Conservation (phyloP, 2,797 vertebrate species). For the Tokudaia tokunoshimensis region DNA sequence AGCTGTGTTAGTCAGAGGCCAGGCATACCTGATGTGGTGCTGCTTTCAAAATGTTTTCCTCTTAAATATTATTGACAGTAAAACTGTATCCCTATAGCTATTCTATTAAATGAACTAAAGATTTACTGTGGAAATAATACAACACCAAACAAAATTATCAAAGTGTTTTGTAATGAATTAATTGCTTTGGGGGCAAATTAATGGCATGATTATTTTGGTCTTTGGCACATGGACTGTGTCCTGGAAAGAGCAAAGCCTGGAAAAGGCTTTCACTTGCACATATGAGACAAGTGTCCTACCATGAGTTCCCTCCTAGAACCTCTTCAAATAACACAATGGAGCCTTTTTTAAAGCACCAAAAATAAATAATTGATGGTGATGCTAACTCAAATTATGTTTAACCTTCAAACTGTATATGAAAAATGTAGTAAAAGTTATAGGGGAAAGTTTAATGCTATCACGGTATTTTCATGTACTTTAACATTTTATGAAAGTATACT, state of each 20-base stretch:
- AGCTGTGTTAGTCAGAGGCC: not conserved
- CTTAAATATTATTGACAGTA: not conserved
- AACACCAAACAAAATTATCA: not conserved
- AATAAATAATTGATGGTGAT: slow-evolving; percentile 39
- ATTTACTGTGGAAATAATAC: not conserved
- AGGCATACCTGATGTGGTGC: not conserved
- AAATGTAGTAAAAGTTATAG: slow-evolving; percentile 35
- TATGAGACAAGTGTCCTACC: not conserved
- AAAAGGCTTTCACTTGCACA: not conserved
- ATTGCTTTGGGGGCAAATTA: slow-evolving; percentile 26
- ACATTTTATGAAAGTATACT: slow-evolving; percentile 36
- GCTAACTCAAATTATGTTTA: slow-evolving; percentile 23
- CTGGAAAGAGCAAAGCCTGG: not conserved
- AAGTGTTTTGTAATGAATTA: not conserved
- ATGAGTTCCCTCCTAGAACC: not conserved
- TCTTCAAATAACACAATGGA: slow-evolving; percentile 11
- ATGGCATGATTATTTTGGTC: slow-evolving; percentile 22
- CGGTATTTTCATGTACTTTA: not conserved
- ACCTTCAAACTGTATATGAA: slow-evolving; percentile 10
- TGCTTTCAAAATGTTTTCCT: not conserved
- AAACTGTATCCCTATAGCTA: not conserved
- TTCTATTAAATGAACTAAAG: slow-evolving; percentile 12
- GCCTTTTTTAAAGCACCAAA: slow-evolving; percentile 43
- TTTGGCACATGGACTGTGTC: not conserved
- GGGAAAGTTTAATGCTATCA: slow-evolving; percentile 7